Conservation (phyloP, 1,140 invertebrate genomes). For the Bombus affinis region DNA sequence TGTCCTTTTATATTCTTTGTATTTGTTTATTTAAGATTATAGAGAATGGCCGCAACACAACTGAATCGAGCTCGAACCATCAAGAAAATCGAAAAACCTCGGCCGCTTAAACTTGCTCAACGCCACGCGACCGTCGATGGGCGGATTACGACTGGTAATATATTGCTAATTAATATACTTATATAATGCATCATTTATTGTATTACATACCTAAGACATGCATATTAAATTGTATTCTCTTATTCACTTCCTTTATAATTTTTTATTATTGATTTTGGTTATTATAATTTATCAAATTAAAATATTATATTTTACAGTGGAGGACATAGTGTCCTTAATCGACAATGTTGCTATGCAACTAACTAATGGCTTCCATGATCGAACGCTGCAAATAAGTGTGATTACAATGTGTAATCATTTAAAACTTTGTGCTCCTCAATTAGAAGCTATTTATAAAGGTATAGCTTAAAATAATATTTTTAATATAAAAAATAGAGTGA, state of each 20-base stretch:
- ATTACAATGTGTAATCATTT: conserved; percentile 88
- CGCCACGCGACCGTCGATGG: conserved; percentile 80
- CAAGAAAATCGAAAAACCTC: conserved; percentile 89
- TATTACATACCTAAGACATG: conserved; percentile 15
- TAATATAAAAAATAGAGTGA: conserved; percentile 29
- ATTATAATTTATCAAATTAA: neutral
- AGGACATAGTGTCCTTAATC: conserved; percentile 88
- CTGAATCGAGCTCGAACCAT: conserved; percentile 81
- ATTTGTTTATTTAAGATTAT: conserved; percentile 42
- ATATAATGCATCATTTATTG: neutral
- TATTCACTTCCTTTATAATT: neutral
- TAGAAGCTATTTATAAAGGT: conserved; percentile 90
- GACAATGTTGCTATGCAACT: conserved; percentile 87
- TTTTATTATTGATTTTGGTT: neutral
- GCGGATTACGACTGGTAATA: conserved; percentile 79
- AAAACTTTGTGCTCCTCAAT: conserved; percentile 88
- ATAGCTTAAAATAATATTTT: conserved; percentile 64
- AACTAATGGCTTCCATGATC: conserved; percentile 85
- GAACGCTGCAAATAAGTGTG: conserved; percentile 84
- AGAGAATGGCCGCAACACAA: conserved; percentile 79
- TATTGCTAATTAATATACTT: conserved; percentile 9
- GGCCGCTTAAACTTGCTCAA: conserved; percentile 85
- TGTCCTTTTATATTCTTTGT: neutral
- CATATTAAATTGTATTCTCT: neutral
- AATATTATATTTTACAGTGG: conserved; percentile 81